phyloP scores from a whole-genome alignment of 53 echinoderm and acorn worm species.

The Arbacia lixula region DNA sequence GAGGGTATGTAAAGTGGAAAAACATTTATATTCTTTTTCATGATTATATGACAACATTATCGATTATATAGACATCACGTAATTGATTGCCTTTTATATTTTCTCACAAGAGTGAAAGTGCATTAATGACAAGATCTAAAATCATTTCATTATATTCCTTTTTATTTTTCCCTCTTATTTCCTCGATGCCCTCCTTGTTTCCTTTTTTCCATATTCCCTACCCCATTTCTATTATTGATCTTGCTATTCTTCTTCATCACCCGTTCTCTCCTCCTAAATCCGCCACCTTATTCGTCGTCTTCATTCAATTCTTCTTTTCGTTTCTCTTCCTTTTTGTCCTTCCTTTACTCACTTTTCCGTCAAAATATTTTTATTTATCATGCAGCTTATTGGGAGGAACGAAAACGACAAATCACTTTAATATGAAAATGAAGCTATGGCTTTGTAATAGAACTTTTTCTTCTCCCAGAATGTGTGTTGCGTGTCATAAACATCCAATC shows the following conservation, averaged over 20 bases:
- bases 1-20: no score
- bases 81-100: no score
- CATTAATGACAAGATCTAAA: no score
- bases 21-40: no score
- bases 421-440: no score
- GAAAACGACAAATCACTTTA: no score
- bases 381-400: no score
- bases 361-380: not conserved
- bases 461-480: not conserved
- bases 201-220: not conserved
- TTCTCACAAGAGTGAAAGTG: no score
- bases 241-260: not conserved
- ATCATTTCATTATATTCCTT: not conserved
- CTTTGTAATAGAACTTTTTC: not conserved
- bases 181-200: no score
- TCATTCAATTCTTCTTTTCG: not conserved
- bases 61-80: no score
- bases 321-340: not conserved
- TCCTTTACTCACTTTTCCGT: not conserved
- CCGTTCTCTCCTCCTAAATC: not conserved
- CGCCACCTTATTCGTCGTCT: not conserved
- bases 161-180: not conserved
- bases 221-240: not conserved
- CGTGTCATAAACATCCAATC: not conserved
- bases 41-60: no score